Conservation (phyloP, 2,113 vertebrate genomes). For the Thalassoma bifasciatum region DNA sequence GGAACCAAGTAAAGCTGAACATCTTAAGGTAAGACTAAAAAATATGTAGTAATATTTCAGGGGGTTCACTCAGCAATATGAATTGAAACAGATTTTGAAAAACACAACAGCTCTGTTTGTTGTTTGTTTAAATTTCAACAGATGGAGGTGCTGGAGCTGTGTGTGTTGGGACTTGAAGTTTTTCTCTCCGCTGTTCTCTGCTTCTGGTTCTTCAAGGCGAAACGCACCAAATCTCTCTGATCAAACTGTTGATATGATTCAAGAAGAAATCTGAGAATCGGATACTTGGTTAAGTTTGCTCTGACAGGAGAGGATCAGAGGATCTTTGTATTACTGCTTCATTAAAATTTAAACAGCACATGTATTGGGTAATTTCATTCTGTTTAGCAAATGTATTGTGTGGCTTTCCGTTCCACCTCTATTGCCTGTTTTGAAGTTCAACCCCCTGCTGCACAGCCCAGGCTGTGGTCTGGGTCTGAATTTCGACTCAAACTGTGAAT, state of each 20-base stretch:
- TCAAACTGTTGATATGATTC: background rate
- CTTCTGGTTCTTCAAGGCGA: constrained; percentile 62
- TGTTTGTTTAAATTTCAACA: constrained; percentile 42
- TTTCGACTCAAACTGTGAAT: constrained; percentile 23
- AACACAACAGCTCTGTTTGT: background rate
- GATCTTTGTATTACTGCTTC: background rate
- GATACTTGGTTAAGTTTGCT: background rate
- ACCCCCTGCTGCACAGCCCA: background rate
- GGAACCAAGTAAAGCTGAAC: rapidly evolving
- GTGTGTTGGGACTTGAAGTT: constrained; percentile 67
- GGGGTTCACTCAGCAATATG: too few species aligned
- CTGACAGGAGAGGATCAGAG: background rate
- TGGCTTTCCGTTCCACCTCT: constrained; percentile 26
- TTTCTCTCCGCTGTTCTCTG: constrained; percentile 71
- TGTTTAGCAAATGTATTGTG: background rate
- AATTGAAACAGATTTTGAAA: background rate
- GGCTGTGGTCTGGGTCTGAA: constrained; percentile 44
- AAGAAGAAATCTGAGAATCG: background rate
- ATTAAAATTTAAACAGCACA: background rate
- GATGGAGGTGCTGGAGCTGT: constrained; percentile 66
- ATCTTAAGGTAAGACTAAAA: constrained; percentile 32
- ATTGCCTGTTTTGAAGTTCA: background rate
- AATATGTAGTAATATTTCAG: background rate
- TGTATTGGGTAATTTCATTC: background rate
- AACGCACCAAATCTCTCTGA: constrained; percentile 21